Evolutionary conservation across 2,113 vertebrate species (phyloP).

Genomic region (Fulmarus glacialis): DNA sequence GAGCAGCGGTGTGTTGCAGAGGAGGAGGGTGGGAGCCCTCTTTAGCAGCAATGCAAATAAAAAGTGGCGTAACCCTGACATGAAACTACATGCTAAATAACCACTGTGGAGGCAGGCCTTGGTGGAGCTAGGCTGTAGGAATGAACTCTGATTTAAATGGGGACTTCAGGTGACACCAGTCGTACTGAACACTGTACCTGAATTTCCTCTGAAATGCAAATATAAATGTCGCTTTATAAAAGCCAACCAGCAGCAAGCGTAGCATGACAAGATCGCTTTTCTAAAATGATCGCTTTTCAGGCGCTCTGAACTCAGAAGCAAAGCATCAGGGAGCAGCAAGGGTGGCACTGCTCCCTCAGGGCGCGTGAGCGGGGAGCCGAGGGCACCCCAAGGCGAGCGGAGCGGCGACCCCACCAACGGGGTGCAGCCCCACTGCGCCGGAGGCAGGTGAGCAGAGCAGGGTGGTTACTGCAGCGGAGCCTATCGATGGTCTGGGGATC

Average conservation of each 20-base stretch:
- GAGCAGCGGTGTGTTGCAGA: background rate
- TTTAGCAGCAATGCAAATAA: background rate
- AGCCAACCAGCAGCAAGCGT: background rate
- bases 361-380: rapidly evolving
- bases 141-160: background rate
- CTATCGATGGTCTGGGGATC: rapidly evolving
- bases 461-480: rapidly evolving
- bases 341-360: background rate
- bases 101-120: background rate
- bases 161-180: background rate
- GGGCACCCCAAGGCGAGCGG: rapidly evolving
- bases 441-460: background rate
- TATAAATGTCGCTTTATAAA: background rate
- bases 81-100: background rate
- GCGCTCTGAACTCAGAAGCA: background rate
- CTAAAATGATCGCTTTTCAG: background rate
- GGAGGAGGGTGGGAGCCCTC: background rate
- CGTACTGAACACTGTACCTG: background rate
- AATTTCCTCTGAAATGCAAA: background rate
- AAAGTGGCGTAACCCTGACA: background rate
- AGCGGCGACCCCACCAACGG: background rate
- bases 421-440: rapidly evolving
- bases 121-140: background rate
- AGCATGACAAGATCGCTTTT: background rate
- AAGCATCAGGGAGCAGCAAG: background rate